A percentile compares a stretch with the other conserved stretches of the same genome.
phyloP scores from a whole-genome alignment of 1,140 invertebrate genomes.

The Sycophila sp. region DNA sequence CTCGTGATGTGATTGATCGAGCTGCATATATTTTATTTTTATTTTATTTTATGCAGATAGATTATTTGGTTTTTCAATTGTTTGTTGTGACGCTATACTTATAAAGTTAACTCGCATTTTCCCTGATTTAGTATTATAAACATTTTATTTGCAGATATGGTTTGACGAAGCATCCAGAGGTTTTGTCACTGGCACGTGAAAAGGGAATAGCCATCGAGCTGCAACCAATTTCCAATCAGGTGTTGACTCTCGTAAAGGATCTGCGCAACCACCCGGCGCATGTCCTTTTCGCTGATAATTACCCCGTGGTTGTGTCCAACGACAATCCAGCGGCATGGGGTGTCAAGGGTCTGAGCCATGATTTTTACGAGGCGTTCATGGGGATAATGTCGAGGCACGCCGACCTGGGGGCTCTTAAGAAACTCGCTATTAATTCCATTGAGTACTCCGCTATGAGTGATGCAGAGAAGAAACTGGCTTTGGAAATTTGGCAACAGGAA shows the following conservation, averaged over 20 bases:
- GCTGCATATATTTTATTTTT: no score
- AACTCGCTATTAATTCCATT: slow-evolving; percentile 83
- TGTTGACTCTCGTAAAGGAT: slow-evolving; percentile 80
- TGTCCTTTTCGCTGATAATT: slow-evolving; percentile 71
- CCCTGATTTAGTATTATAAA: no score
- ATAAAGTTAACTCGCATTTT: no score
- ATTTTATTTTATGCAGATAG: no score
- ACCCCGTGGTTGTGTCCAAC: slow-evolving; percentile 73
- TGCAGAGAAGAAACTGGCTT: slow-evolving; percentile 47
- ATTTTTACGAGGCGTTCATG: slow-evolving; percentile 86
- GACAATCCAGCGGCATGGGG: slow-evolving; percentile 87
- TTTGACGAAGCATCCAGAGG: slow-evolving; percentile 78
- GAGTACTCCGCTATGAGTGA: slow-evolving; percentile 66
- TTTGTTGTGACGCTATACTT: no score
- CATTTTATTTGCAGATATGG: slow-evolving; percentile 69
- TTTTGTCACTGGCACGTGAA: slow-evolving; percentile 71
- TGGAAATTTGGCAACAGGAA: neutral
- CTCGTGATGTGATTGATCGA: no score
- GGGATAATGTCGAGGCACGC: slow-evolving; percentile 76
- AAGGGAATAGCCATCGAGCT: slow-evolving; percentile 81
- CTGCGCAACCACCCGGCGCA: slow-evolving; percentile 83
- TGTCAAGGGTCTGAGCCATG: slow-evolving; percentile 77
- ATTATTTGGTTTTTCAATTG: no score
- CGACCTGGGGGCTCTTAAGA: slow-evolving; percentile 81
- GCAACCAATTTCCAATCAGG: slow-evolving; percentile 83